Conservation (phyloP, 2,888 invertebrate species). For the Melieria omissa region DNA sequence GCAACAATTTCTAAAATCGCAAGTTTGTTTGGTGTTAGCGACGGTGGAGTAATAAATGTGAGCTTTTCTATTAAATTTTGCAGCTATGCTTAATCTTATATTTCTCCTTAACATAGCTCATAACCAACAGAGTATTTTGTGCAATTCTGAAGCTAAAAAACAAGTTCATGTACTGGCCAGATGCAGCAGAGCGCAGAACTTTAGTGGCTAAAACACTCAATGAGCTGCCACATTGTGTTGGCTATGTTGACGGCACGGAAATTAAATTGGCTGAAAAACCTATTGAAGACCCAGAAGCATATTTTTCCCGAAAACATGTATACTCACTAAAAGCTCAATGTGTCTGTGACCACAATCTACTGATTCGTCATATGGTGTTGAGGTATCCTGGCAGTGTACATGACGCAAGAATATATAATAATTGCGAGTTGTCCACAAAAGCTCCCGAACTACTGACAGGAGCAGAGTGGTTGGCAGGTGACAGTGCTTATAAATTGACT, state of each 20-base stretch:
- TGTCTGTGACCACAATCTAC: constrained; percentile 29
- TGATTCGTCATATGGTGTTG: constrained; percentile 32
- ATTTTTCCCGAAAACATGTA: constrained; percentile 36
- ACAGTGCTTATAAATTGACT: constrained; percentile 37
- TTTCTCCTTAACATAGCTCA: background rate
- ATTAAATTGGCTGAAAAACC: constrained; percentile 39
- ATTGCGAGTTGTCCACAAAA: constrained; percentile 32
- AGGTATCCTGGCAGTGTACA: constrained; percentile 38
- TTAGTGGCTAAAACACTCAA: constrained; percentile 27
- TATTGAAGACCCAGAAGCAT: constrained; percentile 31
- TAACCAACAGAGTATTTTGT: constrained; percentile 21
- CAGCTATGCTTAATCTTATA: background rate
- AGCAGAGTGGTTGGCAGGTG: constrained; percentile 38
- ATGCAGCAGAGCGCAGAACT: constrained; percentile 17
- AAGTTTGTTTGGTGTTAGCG: constrained; percentile 21
- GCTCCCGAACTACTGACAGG: constrained; percentile 28
- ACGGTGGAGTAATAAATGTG: constrained; percentile 17
- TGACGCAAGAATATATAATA: constrained; percentile 39
- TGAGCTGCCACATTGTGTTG: constrained; percentile 37
- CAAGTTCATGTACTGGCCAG: constrained; percentile 23
- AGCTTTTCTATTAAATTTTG: background rate
- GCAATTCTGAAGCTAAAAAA: constrained; percentile 22
- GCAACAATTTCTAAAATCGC: background rate
- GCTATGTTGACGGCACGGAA: constrained; percentile 38
- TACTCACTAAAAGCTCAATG: constrained; percentile 36